Conservation (phyloP, 2,797 vertebrate genomes). For the Halcyon badia region DNA sequence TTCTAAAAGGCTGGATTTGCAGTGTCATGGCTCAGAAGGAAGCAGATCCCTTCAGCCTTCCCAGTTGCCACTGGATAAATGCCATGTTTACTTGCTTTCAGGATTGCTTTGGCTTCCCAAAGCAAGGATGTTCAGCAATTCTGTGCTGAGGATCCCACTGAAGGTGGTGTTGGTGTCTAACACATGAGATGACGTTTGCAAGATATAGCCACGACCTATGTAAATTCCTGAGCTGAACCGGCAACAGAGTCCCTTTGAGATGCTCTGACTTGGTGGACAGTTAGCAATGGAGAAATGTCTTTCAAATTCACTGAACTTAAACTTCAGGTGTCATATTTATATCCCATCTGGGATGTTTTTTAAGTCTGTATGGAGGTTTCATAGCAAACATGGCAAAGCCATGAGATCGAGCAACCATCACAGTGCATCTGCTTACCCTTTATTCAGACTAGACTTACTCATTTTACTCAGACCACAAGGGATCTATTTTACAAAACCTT, state of each 20-base stretch:
- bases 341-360: not conserved
- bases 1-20: not conserved
- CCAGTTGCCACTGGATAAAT: not conserved
- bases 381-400: not conserved
- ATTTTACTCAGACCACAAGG: not conserved
- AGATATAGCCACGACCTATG: not conserved
- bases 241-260: not conserved
- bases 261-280: not conserved
- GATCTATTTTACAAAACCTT: not conserved
- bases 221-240: not conserved
- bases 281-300: not conserved
- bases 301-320: not conserved
- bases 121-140: not conserved
- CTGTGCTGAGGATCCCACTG: not conserved
- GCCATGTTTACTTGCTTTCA: not conserved
- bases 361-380: not conserved
- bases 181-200: not conserved
- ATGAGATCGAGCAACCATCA: not conserved
- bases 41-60: not conserved
- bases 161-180: rapidly evolving
- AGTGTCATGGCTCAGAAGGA: not conserved
- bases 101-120: not conserved
- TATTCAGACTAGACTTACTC: not conserved
- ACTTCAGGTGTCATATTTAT: rapidly evolving
- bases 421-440: not conserved